These are phyloP conservation scores for Echinops telfairi DNA, from an alignment of 2,113 vertebrate genomes.

Conservation along the genomic window DNA sequence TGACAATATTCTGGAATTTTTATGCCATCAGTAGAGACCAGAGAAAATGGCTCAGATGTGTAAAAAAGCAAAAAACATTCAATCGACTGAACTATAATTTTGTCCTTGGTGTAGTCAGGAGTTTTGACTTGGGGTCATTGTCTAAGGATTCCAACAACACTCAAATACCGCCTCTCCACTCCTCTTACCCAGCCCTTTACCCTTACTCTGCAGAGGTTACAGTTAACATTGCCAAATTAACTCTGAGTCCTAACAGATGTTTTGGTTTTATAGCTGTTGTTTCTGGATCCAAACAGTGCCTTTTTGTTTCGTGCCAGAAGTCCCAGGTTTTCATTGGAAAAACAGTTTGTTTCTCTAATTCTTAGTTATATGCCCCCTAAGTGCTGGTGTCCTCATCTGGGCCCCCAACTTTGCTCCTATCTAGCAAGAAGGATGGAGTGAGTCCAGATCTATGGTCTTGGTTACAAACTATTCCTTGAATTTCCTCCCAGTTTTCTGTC, in stretches of 20 bases:
- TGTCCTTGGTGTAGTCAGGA: neutral
- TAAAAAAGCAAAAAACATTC: neutral
- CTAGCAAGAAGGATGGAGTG: neutral
- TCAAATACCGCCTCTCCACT: neutral
- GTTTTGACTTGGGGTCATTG: neutral
- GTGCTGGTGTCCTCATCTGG: neutral
- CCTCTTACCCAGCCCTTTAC: neutral
- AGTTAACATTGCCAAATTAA: constrained; percentile 11
- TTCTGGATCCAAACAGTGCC: constrained; percentile 18
- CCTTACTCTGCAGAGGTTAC: neutral
- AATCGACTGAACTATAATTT: accelerated
- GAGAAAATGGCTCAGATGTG: neutral
- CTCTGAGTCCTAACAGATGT: constrained; percentile 75
- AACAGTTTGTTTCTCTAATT: neutral
- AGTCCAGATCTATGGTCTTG: neutral
- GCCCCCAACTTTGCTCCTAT: neutral
- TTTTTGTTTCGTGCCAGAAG: constrained; percentile 47
- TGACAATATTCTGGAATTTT: constrained; percentile 33
- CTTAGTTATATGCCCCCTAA: neutral
- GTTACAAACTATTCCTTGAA: neutral
- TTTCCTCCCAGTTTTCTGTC: neutral
- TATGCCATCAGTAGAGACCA: neutral
- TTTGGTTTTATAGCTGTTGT: constrained; percentile 30
- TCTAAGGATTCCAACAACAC: neutral
- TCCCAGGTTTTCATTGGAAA: constrained; percentile 19